Base-by-base conservation (phyloP, 1,140 invertebrate genomes). In the Zaprionus kolodkinae region DNA sequence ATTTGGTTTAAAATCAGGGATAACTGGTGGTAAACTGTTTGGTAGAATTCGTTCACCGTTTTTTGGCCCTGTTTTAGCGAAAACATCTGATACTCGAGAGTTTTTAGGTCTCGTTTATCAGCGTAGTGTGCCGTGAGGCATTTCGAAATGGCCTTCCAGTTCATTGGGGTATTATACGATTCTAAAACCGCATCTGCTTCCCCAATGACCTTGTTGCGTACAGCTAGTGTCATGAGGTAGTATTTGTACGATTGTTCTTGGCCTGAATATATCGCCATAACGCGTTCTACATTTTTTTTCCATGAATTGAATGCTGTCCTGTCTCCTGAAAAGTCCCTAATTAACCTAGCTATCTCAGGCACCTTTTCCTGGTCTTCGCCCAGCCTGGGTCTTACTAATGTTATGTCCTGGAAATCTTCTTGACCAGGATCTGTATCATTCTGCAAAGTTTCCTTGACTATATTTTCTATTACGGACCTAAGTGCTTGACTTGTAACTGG, bases 11-110 rank as follows among this genome's bases (percentile, higher is more conserved):
- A n/a, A 4, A 66, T 66, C 9, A 56, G 15, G 17, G 52, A 66
- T 7, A 61, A 54, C 1, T 70, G 59, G n/a, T 62, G 38, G n/a
- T 43, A 70, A 0, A 69, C 66, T 33, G 30, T 33, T 33, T 33
- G 30, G 30, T 33, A 33, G 30, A 33, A 33, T 33, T 2, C 30
- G 30, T 33, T 33, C 30, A 33, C 30, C 30, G 30, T 33, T 33
- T 33, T 33, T 33, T 33, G 30, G 30, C 30, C 30, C 30, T 33
- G 30, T 33, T 6, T 33, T 4, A 56, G 17, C 7, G 63, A 56
- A 12, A 66, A 35, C 25, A 43, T 56, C 13, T 67, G 40, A 48
- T 59, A 67, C 9, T 67, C 33, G 27, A 36, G 33, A 30, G 27
- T 30, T 6, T 30, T 30, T 21, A 67, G 17, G 11, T 60, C 65